phyloP scores from a whole-genome alignment of 2,888 invertebrate species.

The Hermaeophaga mercurialis region DNA sequence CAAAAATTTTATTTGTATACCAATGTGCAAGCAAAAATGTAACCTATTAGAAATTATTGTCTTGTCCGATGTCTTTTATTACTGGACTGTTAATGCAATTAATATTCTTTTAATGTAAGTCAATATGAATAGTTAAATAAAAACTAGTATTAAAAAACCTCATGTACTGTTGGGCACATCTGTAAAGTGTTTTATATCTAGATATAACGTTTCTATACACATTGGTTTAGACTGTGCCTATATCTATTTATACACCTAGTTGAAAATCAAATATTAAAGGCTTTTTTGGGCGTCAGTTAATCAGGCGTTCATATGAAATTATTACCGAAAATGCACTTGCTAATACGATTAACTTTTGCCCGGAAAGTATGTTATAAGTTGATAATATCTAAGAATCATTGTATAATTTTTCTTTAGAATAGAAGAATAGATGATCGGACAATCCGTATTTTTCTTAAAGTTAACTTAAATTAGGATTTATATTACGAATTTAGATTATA shows the following conservation, averaged over 20 bases:
- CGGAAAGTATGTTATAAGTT: no score
- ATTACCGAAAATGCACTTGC: no score
- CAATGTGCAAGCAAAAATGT: no score
- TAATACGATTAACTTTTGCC: no score
- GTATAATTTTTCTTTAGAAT: conserved; percentile 11
- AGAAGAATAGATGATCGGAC: conserved; percentile 25
- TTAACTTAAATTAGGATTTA: conserved; percentile 12
- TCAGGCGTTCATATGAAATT: no score
- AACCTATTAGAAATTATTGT: no score
- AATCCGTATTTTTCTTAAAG: conserved; percentile 34
- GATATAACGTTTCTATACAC: conserved; percentile 34
- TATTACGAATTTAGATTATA: conserved; percentile 16
- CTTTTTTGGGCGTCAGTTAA: conserved; percentile 1
- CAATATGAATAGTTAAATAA: conserved; percentile 11
- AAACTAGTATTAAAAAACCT: conserved; percentile 6
- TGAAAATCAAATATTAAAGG: neutral
- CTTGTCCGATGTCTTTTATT: no score
- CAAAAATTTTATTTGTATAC: no score
- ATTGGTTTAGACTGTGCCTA: conserved; percentile 36
- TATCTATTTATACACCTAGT: conserved; percentile 22
- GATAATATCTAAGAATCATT: neutral
- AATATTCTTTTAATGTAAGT: no score
- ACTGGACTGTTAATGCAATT: no score
- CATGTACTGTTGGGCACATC: conserved; percentile 28
- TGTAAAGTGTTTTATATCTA: conserved; percentile 29